Conservation (phyloP, 23 tunicate species). For the Ciona savignyi region DNA sequence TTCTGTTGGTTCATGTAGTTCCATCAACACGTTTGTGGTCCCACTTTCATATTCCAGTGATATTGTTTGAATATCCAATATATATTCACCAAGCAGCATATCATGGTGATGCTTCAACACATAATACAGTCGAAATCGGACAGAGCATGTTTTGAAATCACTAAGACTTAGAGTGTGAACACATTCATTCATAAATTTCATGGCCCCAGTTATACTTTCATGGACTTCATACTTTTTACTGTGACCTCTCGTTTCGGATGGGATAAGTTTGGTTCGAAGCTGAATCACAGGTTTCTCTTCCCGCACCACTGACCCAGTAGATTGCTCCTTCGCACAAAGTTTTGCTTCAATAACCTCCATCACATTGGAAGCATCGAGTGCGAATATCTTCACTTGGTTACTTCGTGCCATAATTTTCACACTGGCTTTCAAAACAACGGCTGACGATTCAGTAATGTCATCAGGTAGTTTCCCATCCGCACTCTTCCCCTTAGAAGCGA, state of each 20-base stretch:
- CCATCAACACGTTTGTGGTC: slow-evolving; percentile 30
- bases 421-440: slow-evolving; percentile 33
- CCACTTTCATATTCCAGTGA: slow-evolving; percentile 23
- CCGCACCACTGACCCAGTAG: slow-evolving; percentile 1
- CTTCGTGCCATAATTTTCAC: slow-evolving; percentile 55
- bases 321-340: slow-evolving; percentile 22
- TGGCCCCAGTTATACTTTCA: slow-evolving; percentile 43
- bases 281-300: slow-evolving; percentile 43
- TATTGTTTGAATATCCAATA: slow-evolving; percentile 26
- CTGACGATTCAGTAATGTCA: neutral
- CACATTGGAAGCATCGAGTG: slow-evolving; percentile 48
- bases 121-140: slow-evolving; percentile 69
- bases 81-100: slow-evolving; percentile 63
- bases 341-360: neutral
- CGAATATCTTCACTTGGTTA: slow-evolving; percentile 55
- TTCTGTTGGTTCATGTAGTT: slow-evolving; percentile 44
- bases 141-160: slow-evolving; percentile 27
- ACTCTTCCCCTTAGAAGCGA: slow-evolving; percentile 7
- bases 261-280: slow-evolving; percentile 68
- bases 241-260: slow-evolving; percentile 64
- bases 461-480: neutral
- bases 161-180: slow-evolving; percentile 31
- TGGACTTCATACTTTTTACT: slow-evolving; percentile 66
- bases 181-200: slow-evolving; percentile 68
- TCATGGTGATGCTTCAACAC: slow-evolving; percentile 79